Evolutionary conservation across 2,113 vertebrate species (phyloP), one percentile per base, ranked within the genome.

Genomic region (Gallinago paraguaiae): DNA sequence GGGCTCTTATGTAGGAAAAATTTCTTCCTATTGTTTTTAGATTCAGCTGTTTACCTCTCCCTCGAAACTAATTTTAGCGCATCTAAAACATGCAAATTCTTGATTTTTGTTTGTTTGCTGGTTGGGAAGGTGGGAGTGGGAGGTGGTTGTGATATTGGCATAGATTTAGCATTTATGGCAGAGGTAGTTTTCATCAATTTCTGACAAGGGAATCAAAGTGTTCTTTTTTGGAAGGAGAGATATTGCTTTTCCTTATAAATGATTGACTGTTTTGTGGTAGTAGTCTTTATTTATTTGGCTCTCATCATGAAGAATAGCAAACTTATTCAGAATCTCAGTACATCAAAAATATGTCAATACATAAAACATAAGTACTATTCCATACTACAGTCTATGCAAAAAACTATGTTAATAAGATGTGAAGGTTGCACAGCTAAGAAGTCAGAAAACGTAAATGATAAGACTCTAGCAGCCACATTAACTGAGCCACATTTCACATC

Each of bases 271-370:
- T 97, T 96, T 96, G 95, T 97, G 91, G 94, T 94, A 87, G 95
- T 96, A 97, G 92, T 95, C 96, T 95, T 96, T 97, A 96, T 97
- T 97, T 97, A 97, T 97, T 97, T 97, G 95, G 74, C 85, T 97
- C 94, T 97, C 82, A 94, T 95, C 92, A 50, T 92, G 95, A 97
- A 97, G 88, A 95, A 95, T 96, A 96, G 96, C 89, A 87, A 96
- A 94, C 76, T 92, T 97, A 93, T 18, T 97, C 92, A 95, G 71
- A 97, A 97, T 93, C 89, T 93, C 94, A 94, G 95, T 96, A 94
- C 94, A 97, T 97, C 94, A 95, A 97, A 96, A 97, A 97, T 95
- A 96, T 88, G 92, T 93, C 96, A 92, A 97, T 96, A 97, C 96
- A 94, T 97, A 96, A 97, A 97, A 97, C 94, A 91, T 90, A 96